Evolutionary conservation across 2,888 invertebrate species (phyloP).

Genomic region (Hermaeophaga mercurialis): DNA sequence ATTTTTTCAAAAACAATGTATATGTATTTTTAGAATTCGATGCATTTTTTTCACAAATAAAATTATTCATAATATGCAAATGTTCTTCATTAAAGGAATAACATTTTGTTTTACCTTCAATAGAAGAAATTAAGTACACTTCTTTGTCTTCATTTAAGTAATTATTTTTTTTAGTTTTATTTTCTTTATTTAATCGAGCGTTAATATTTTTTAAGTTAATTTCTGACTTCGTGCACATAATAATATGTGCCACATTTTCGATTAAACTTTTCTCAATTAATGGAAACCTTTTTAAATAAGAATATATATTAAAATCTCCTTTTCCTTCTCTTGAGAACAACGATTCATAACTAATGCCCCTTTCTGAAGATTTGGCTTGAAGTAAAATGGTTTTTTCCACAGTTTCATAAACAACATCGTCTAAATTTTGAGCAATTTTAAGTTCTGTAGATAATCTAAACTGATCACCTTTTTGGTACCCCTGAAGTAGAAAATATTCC

Average conservation of each 20-base stretch:
- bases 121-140: not conserved
- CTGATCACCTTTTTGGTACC: not conserved
- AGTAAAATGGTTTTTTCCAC: not conserved
- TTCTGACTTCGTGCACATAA: constrained; percentile 1
- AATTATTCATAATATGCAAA: not conserved
- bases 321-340: not conserved
- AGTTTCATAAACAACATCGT: constrained; percentile 8
- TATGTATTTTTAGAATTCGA: not conserved
- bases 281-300: constrained; percentile 2
- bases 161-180: no score
- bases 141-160: not conserved
- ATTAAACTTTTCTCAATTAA: no score
- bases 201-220: not conserved
- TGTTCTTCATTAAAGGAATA: not conserved
- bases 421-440: not conserved
- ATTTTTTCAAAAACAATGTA: not conserved
- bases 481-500: not conserved
- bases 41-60: not conserved
- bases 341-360: not conserved
- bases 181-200: not conserved
- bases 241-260: not conserved
- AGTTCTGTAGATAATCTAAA: constrained; percentile 9
- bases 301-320: constrained; percentile 4
- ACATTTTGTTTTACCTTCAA: not conserved
- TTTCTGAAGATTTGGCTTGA: constrained; percentile 5